Base-by-base conservation (phyloP, 2,113 vertebrate species). In the Ursus arctos region DNA sequence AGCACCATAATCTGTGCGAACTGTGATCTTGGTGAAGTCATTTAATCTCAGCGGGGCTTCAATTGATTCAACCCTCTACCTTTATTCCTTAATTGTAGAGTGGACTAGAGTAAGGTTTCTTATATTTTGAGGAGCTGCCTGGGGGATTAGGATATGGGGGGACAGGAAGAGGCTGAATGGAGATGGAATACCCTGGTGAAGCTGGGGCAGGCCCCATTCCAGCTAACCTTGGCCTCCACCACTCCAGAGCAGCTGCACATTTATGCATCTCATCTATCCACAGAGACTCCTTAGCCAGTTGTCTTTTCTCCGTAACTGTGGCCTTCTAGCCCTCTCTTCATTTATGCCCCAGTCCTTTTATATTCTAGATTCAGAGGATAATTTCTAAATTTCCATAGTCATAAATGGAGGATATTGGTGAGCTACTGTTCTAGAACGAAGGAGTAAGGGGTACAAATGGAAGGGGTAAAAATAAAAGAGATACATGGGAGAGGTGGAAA, bases 1-100 rank as follows among this genome's bases (percentile, higher is more conserved):
- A 95, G 83, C 47, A 95, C 86, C 33, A 63, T 91, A 97, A 82
- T 57, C 65, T 97, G 31, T 96, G 87, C 59, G 86, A 91, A 95
- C n/a, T 79, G 21, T 98, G 97, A 96, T 97, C 92, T 97, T 97
- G 92, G 94, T 87, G 92, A 95, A 97, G 81, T 95, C 95, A 93
- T 97, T 98, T 96, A 95, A 97, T 97, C 92, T 98, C 92, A 86
- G 69, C 31, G 89, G 83, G 91, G 89, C 77, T 96, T 95, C 69
- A 96, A 43, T 40, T 86, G 95, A 96, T 93, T 96, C 33, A 88
- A 4, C 59, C 36, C 40, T 97, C 63, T 97, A 76, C 57, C 63
- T 92, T 97, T n/a, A 94, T 81, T 96, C 40, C 51, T 91, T 95
- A 96, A 92, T 79, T 96, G 9, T 55, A 96, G 61, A 88, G 76